These are phyloP conservation scores for Hemichromis elongatus DNA, from an alignment of 2,113 vertebrate genomes.

Conservation along the genomic window DNA sequence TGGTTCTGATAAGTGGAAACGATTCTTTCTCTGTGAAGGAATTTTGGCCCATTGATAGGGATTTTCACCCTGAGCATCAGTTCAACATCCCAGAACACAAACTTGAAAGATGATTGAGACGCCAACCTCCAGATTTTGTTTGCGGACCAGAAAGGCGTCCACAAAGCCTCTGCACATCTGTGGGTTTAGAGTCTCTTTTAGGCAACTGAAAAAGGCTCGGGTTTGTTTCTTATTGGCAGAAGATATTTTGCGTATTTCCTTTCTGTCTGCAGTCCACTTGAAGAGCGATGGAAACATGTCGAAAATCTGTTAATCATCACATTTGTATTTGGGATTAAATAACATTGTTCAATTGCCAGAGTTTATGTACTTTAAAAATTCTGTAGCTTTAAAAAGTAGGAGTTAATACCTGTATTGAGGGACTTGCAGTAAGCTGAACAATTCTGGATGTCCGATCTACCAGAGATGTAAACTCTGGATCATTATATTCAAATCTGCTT, in stretches of 20 bases:
- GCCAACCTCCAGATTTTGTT: conserved; percentile 25
- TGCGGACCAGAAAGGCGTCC: conserved; percentile 23
- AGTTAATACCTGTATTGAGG: neutral
- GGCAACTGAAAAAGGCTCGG: neutral
- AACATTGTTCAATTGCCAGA: neutral
- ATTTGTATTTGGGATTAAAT: neutral
- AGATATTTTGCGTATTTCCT: neutral
- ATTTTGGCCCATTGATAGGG: neutral
- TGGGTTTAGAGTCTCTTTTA: conserved; percentile 35
- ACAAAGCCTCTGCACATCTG: conserved; percentile 41
- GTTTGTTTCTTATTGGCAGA: neutral
- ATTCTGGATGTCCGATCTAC: accelerated
- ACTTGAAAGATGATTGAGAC: neutral
- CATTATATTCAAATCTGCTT: neutral
- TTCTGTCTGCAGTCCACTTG: neutral
- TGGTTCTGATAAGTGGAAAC: neutral
- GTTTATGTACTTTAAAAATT: neutral
- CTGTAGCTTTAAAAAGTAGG: neutral
- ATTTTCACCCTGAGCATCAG: neutral
- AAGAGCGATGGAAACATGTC: neutral
- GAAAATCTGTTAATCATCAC: neutral
- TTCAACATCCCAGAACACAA: accelerated
- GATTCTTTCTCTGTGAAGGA: neutral
- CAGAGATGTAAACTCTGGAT: accelerated
- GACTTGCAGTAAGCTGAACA: accelerated